These are phyloP conservation scores for Apis dorsata DNA, from an alignment of 1,140 invertebrate species.

Conservation along the genomic window DNA sequence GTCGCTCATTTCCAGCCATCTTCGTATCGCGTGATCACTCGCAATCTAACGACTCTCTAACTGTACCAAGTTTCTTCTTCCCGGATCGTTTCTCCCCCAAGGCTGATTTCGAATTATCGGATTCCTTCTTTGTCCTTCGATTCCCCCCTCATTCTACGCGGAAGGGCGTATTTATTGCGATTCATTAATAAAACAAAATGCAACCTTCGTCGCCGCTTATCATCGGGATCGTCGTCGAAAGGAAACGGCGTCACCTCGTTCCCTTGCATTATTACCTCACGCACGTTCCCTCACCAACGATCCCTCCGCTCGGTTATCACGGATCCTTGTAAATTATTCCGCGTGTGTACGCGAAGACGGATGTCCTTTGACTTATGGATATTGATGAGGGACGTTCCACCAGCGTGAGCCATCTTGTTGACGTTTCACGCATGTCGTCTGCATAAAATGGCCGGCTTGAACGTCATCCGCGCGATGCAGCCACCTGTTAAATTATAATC, in stretches of 20 bases:
- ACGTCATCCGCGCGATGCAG: conserved; percentile 49
- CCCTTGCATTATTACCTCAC: conserved; percentile 16
- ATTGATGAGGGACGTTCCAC: conserved; percentile 47
- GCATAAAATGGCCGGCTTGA: conserved; percentile 32
- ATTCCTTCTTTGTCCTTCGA: not conserved
- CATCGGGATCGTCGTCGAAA: not conserved
- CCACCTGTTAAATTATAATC: conserved; percentile 53
- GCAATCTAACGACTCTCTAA: too few relatives aligned
- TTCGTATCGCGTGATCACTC: too few relatives aligned
- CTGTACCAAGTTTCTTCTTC: too few relatives aligned
- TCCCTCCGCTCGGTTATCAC: conserved; percentile 4
- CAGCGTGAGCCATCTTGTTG: conserved; percentile 27
- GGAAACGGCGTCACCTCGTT: conserved; percentile 12
- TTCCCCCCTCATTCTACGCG: not conserved
- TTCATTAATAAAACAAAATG: not conserved
- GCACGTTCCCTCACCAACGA: not conserved
- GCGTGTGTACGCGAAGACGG: conserved; percentile 45
- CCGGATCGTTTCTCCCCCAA: too few relatives aligned
- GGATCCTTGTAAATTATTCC: conserved; percentile 46
- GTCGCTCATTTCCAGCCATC: too few relatives aligned
- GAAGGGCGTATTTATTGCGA: not conserved
- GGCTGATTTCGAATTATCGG: too few relatives aligned
- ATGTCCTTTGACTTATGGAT: conserved; percentile 60
- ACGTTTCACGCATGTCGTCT: conserved; percentile 42
- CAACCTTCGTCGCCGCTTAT: not conserved